Base-by-base conservation (phyloP, 2,888 invertebrate genomes). In the Sinhomidia bicolor region DNA sequence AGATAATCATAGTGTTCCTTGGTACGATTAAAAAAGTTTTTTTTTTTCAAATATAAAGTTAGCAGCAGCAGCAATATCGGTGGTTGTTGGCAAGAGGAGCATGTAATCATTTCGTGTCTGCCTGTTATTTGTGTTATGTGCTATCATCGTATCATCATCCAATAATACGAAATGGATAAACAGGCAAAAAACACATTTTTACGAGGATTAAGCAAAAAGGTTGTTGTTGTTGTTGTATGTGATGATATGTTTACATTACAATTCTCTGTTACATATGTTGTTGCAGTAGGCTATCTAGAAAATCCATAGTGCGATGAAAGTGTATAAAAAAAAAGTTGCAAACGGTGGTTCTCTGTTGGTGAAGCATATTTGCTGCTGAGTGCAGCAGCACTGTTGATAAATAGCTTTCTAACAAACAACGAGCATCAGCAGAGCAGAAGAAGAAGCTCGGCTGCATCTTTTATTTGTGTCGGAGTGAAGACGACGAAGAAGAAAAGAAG, bases 361-460 rank as follows among this genome's bases (percentile, higher is more conserved):
- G 68, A 68, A 68, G 68, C 68, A 7, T 68, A 36, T 68, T 29
- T 29, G 26, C 41, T 68, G 20, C 17, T 68, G 36, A 5, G 68
- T 41, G n/a, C n/a, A n/a, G 36, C 57, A 7, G 23, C n/a, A 44
- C 23, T 12, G 60, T 68, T 86, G 86, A 86, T 86, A 86, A 86
- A 86, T 86, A 41, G 86, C 71, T 81, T 80, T 68, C 36, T 68
- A 79, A 26, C 32, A 51, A 62, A 57, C 60, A 76, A 78, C 74
- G 74, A 51, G 10, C 20, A 54, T 14, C 54, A 78, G 9, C 10
- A 14, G 41, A 60, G 60, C 65, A 78, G 54, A 78, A 54, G 54
- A 54, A 32, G n/a, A n/a, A n/a, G n/a, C n/a, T n/a, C n/a, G n/a
- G n/a, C 10, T 65, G 36, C 36, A 65, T 65, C 36, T 36, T 65